phyloP scores from a whole-genome alignment of 1,140 invertebrate genomes.

The Aphaenogaster ashmeadi region DNA sequence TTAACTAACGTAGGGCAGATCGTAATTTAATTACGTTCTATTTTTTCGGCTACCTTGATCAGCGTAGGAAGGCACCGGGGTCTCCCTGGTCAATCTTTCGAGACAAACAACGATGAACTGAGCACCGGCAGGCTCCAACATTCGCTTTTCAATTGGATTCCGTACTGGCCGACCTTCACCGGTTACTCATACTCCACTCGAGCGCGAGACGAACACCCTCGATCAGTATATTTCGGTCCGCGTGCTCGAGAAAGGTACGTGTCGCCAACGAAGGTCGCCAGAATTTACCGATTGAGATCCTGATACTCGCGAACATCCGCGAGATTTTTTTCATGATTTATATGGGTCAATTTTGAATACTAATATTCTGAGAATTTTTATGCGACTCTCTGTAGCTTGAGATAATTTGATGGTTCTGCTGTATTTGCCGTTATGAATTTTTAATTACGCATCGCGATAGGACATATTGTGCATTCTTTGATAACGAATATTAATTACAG shows the following conservation, averaged over 20 bases:
- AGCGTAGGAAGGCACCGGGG: constrained; percentile 20
- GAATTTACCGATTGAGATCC: not conserved
- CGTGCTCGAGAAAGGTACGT: constrained; percentile 49
- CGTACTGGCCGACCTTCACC: constrained; percentile 65
- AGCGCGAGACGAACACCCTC: constrained; percentile 54
- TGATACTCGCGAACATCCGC: not conserved
- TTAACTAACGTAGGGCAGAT: not conserved
- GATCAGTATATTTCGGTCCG: constrained; percentile 44
- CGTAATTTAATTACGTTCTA: not conserved
- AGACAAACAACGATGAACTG: constrained; percentile 81
- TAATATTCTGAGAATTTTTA: constrained; percentile 11
- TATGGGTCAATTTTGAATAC: not conserved
- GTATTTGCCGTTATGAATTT: not conserved
- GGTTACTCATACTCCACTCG: constrained; percentile 35
- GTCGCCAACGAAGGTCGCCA: constrained; percentile 38
- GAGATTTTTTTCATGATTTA: constrained; percentile 22
- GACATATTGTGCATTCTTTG: not conserved
- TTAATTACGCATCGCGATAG: not conserved
- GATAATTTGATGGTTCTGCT: not conserved
- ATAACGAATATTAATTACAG: not conserved
- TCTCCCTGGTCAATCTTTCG: constrained; percentile 74
- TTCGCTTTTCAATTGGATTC: constrained; percentile 83
- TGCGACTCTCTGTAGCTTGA: not conserved
- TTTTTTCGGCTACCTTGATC: constrained; percentile 60
- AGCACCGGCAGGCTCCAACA: constrained; percentile 71